phyloP scores from a whole-genome alignment of 2,113 vertebrate species.

The Garra rufa region DNA sequence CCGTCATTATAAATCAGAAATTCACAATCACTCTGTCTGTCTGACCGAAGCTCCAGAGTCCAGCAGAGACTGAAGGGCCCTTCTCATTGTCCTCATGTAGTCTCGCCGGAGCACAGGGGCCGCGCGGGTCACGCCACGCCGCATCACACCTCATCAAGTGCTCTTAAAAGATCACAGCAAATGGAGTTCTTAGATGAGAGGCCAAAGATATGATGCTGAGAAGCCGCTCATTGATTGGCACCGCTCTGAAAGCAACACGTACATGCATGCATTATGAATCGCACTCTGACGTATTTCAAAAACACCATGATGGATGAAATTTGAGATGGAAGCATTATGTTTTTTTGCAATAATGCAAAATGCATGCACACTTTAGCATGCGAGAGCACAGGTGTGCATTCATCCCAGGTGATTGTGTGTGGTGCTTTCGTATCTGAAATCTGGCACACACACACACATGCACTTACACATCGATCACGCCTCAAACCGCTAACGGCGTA shows the following conservation, averaged over 20 bases:
- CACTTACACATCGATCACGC: constrained; percentile 50
- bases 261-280: background rate
- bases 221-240: constrained; percentile 24
- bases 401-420: constrained; percentile 32
- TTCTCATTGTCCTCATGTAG: background rate
- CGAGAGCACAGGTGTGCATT: constrained; percentile 4
- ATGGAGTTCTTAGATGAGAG: constrained; percentile 36
- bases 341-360: background rate
- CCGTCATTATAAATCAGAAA: constrained; percentile 4
- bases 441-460: constrained; percentile 26
- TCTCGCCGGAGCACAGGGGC: constrained; percentile 1
- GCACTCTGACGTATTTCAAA: background rate
- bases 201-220: background rate
- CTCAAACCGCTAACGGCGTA: constrained; percentile 43
- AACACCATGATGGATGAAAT: background rate
- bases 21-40: background rate
- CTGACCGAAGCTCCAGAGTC: background rate
- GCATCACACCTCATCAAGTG: constrained; percentile 42
- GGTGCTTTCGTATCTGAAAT: background rate
- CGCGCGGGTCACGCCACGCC: background rate
- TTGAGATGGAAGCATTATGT: background rate
- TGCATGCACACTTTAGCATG: background rate
- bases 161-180: constrained; percentile 27
- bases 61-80: constrained; percentile 10
- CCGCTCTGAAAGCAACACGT: background rate